These are phyloP conservation scores for Dryobates pubescens DNA, from an alignment of 2,797 vertebrate species.

Conservation along the genomic window DNA sequence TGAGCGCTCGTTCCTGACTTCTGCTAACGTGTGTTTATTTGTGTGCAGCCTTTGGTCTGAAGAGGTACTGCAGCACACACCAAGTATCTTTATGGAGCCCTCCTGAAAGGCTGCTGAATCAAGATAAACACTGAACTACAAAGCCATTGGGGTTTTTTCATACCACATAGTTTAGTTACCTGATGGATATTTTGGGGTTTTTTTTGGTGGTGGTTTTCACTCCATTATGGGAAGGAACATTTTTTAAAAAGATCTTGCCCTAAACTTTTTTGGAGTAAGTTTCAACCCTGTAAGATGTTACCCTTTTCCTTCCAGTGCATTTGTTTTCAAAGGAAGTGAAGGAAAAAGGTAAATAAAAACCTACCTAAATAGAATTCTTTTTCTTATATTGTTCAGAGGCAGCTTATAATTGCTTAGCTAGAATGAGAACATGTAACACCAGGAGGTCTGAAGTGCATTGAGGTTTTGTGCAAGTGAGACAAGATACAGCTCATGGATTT, in stretches of 20 bases:
- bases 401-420: not conserved
- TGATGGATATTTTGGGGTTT: not conserved
- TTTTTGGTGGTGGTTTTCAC: not conserved
- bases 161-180: not conserved
- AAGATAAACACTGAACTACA: not conserved
- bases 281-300: not conserved
- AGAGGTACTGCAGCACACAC: not conserved
- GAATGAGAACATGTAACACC: not conserved
- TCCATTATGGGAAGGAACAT: not conserved
- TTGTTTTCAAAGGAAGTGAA: not conserved
- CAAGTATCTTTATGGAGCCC: not conserved
- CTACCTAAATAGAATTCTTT: not conserved
- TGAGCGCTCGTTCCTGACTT: constrained; percentile 11
- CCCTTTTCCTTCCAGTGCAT: not conserved
- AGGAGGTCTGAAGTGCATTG: not conserved
- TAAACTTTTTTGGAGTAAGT: not conserved
- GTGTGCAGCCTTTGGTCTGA: not conserved
- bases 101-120: not conserved
- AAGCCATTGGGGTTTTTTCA: not conserved
- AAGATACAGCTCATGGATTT: not conserved
- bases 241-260: not conserved
- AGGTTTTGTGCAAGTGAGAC: not conserved
- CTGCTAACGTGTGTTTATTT: not conserved
- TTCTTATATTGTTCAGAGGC: not conserved
- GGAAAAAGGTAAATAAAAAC: not conserved